Evolutionary conservation across 2,113 vertebrate species (phyloP).

Genomic region (Ceyx melanurus): DNA sequence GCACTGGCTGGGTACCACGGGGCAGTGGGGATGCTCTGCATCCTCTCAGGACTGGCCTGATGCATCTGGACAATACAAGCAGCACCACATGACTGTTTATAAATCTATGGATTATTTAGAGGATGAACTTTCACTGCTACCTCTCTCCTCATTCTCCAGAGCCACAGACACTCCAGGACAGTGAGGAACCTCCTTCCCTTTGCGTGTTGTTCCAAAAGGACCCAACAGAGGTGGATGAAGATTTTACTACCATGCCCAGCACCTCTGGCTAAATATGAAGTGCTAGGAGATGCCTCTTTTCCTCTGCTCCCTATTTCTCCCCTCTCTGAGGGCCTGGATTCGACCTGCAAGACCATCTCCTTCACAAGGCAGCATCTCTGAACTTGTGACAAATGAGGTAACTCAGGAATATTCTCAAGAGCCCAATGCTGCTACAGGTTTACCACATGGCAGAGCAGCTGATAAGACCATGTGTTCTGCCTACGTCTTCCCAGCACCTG

Average conservation of each 20-base stretch:
- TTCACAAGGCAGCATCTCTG: background rate
- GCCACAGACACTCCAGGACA: background rate
- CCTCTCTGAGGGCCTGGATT: background rate
- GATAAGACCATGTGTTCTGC: slow-evolving; percentile 65
- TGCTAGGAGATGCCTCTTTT: background rate
- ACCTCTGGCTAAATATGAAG: background rate
- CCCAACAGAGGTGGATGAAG: background rate
- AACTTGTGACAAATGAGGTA: slow-evolving; percentile 13
- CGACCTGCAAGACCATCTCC: background rate
- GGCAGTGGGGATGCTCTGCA: background rate
- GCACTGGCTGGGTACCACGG: background rate
- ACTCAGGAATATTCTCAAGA: background rate
- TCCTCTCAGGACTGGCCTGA: background rate
- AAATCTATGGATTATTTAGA: background rate
- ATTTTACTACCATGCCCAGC: background rate
- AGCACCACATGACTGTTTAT: background rate
- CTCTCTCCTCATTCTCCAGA: background rate
- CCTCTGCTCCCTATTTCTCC: background rate
- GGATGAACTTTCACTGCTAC: background rate
- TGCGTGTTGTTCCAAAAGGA: background rate
- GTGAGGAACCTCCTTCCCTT: background rate
- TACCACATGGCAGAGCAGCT: slow-evolving; percentile 52
- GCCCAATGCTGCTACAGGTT: slow-evolving; percentile 25
- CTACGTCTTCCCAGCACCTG: slow-evolving; percentile 61
- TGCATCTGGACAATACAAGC: background rate